Conservation (phyloP, 2,888 invertebrate genomes). For the Mellilla xanthometata region DNA sequence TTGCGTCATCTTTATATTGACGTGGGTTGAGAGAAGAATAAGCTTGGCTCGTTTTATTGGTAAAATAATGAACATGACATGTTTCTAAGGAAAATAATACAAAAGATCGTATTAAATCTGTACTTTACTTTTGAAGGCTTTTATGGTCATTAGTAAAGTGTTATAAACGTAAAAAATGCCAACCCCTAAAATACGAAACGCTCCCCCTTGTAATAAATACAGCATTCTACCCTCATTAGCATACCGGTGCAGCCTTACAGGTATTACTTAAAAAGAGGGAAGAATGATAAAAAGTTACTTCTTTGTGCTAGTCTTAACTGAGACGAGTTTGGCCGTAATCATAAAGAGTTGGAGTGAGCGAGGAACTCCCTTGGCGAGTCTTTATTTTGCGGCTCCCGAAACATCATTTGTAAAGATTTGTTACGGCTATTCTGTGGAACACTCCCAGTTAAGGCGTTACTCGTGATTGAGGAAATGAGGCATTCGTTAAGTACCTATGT, state of each 20-base stretch:
- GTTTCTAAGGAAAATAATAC: no score
- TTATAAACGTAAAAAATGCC: conserved; percentile 4
- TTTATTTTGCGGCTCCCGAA: conserved; percentile 10
- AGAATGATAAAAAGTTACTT: conserved; percentile 12
- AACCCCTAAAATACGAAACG: conserved; percentile 13
- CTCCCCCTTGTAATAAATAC: conserved; percentile 24
- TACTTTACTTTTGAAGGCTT: background rate
- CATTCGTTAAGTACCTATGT: no score
- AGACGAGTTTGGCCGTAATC: conserved; percentile 8
- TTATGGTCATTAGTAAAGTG: background rate
- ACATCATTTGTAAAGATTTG: conserved; percentile 14
- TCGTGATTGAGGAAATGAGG: no score
- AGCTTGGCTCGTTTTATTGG: no score
- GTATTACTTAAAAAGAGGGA: conserved; percentile 16
- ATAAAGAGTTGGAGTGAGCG: conserved; percentile 9
- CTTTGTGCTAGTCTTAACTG: conserved; percentile 5
- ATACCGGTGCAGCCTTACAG: conserved; percentile 17
- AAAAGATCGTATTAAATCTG: no score
- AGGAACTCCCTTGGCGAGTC: conserved; percentile 4
- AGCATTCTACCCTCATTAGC: conserved; percentile 20
- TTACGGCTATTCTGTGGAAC: conserved; percentile 2
- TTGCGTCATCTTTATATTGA: no score
- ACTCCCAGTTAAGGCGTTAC: background rate
- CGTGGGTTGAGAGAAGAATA: no score
- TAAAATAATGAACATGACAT: no score